Evolutionary conservation across 92 coral and sea anemone genomes (phyloP), one percentile per base, ranked within the genome.

Genomic region (Epizoanthus fatuus): DNA sequence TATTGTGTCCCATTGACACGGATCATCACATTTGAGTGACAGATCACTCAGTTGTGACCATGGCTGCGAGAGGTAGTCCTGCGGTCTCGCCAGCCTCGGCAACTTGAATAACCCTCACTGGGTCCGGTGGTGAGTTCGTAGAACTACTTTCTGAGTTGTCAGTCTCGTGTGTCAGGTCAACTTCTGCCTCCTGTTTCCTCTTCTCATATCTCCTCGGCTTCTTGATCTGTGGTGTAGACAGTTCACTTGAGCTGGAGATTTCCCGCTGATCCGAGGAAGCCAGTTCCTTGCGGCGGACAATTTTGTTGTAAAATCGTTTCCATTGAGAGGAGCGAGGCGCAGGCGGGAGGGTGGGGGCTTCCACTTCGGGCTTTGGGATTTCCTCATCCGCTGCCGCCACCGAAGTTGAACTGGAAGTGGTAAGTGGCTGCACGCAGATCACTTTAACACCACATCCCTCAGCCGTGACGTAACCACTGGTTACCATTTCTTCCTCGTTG

Each of bases 371-470:
- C 35, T 29, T 29, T 29, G 35, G 35, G 35, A 29, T 2, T 29
- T 29, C 35, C 35, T 29, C 35, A 29, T 29, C 35, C 35, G 2
- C 35, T 17, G 52, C 14, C 16, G 47, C 55, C 14, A 76, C 6
- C 0, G 81, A 58, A 0, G 56, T 76, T 59, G 49, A 32, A 40
- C 69, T 76, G 63, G 81, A 76, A 5, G 32, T 16, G 4, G 69
- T 66, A 13, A 76, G 44, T 4, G 81, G 69, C 69, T 76, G 44
- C 63, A 29, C 35, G 35, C 35, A 29, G 35, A 29, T 29, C 35
- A 29, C 35, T 29, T 29, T 29, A 29, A 29, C 35, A 29, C 1
- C 35, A 29, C 35, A 37, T 14, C 67, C 67, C 15, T 37, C 67
- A 38, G 56, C 4, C 22, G 69, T 42, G 15, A 8, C 22, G 69